These are phyloP conservation scores for Papilio machaon DNA, from an alignment of 1,140 invertebrate species.

Conservation along the genomic window DNA sequence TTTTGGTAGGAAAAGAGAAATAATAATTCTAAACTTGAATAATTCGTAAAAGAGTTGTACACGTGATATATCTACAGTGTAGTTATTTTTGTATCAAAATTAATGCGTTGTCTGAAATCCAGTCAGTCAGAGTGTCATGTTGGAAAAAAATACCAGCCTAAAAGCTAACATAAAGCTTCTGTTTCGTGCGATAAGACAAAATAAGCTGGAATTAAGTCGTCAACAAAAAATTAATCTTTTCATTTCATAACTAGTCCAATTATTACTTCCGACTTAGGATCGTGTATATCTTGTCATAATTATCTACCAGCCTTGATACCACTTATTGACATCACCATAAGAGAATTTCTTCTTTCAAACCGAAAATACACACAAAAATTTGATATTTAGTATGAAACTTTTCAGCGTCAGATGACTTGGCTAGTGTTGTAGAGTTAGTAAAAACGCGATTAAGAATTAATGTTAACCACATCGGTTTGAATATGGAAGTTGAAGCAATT, in stretches of 20 bases:
- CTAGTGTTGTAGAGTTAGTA: background rate
- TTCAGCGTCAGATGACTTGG: background rate
- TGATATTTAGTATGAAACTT: background rate
- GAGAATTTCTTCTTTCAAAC: background rate
- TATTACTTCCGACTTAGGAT: too few species aligned
- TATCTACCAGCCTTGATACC: background rate
- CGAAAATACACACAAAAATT: background rate
- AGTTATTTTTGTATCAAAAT: background rate
- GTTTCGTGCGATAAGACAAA: background rate
- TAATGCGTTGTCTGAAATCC: constrained; percentile 7
- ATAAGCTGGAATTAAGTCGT: background rate
- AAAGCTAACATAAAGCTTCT: constrained; percentile 7
- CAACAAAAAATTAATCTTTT: background rate
- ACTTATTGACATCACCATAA: background rate
- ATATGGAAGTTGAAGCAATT: too few species aligned
- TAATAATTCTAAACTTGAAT: background rate
- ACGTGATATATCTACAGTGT: background rate
- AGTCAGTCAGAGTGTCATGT: background rate
- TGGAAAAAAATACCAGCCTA: constrained; percentile 1
- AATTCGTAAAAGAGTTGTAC: background rate
- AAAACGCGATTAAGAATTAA: background rate
- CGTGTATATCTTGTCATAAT: background rate
- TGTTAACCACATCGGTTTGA: background rate
- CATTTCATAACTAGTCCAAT: background rate
- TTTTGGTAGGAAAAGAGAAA: too few species aligned